Base-by-base conservation (phyloP, 2,113 vertebrate species). In the Myotis yumanensis region DNA sequence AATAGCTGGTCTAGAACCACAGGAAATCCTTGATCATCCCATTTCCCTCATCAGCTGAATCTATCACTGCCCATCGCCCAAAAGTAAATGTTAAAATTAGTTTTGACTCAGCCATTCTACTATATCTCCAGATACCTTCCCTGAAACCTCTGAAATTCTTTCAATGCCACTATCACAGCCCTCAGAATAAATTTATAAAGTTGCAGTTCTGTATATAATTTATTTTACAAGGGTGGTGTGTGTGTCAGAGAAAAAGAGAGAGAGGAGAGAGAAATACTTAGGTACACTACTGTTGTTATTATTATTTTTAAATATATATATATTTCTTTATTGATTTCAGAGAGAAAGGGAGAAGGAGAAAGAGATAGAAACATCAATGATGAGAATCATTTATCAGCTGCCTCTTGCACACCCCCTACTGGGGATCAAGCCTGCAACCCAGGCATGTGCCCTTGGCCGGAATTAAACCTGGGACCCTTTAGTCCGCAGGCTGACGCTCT, bases 71-170 rank as follows among this genome's bases (percentile, higher is more conserved):
- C 16, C 10, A 79, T 79, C 12, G 23, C n/a, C n/a, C 89, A n/a
- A 94, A 94, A 80, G 48, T 35, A 76, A 91, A 10, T 12, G 11
- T 86, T 66, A 90, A 83, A 90, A 54, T 91, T 57, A 95, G 11
- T 51, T 90, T n/a, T 90, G 23, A 84, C 20, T 91, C 52, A 69
- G 28, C 8, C 62, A 28, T 28, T 81, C 28, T 75, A 68, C 66
- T 75, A 48, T 22, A 87, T 43, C 23, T 18, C 22, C 46, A 88
- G 22, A 48, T 72, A 89, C 64, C 40, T 82, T 7, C 15, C 62
- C 28, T 83, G 23, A 83, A 89, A 75, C 52, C 37, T 71, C 73
- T 66, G 59, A 91, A 88, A 62, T 87, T 43, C 46, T 48, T 28
- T 64, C 17, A 52, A 5, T 80, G 57, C 14, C 37, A 87, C 40